A percentile compares a stretch with the other conserved stretches of the same genome.
Evolutionary conservation across 1,140 invertebrate genomes (phyloP).

Genomic region (Leptonema lineaticorne): DNA sequence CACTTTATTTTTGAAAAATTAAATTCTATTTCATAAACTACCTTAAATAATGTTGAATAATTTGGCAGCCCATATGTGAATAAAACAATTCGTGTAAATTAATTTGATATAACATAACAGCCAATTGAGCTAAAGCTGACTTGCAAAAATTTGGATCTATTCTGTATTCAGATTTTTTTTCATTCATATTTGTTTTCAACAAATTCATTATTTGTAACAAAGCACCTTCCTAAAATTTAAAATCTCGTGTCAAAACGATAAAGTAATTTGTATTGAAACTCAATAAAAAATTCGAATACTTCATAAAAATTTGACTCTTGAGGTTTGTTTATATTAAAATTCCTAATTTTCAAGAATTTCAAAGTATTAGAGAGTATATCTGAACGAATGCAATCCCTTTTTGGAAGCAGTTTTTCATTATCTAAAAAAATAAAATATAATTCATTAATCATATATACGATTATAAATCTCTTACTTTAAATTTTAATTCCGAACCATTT

Average conservation of each 20-base stretch:
- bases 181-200: conserved; percentile 38
- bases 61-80: conserved; percentile 51
- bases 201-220: conserved; percentile 52
- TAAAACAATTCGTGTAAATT: conserved; percentile 57
- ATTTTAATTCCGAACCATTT: conserved; percentile 43
- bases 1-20: background rate
- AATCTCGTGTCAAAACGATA: background rate
- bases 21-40: too few relatives aligned
- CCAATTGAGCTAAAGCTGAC: conserved; percentile 61
- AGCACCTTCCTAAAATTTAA: conserved; percentile 46
- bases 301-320: conserved; percentile 39
- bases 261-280: too few relatives aligned
- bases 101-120: conserved; percentile 60
- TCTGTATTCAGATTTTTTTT: conserved; percentile 38
- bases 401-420: conserved; percentile 35
- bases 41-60: conserved; percentile 36
- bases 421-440: conserved; percentile 18
- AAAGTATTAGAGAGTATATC: conserved; percentile 35
- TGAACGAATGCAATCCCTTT: conserved; percentile 28
- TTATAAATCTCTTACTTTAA: background rate
- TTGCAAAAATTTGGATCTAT: conserved; percentile 59
- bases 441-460: background rate
- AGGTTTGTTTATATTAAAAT: conserved; percentile 35
- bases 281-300: conserved; percentile 20
- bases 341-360: conserved; percentile 17